Base-by-base conservation (phyloP, 2,888 invertebrate genomes). In the Siphonodentalium dalli region DNA sequence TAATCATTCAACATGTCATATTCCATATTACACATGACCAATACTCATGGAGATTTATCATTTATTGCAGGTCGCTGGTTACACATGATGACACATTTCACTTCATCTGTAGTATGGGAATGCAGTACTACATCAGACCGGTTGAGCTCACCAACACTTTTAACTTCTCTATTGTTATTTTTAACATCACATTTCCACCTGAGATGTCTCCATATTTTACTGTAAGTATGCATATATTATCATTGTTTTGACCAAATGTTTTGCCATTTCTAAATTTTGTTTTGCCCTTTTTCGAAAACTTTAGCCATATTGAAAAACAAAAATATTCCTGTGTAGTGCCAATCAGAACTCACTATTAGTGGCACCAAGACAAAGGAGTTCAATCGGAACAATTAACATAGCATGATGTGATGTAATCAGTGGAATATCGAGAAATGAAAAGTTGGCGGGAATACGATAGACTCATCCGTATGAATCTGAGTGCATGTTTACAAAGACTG, bases 61-160 rank as follows among this genome's bases (percentile, higher is more conserved):
- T 51, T 29, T 50, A 33, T 71, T 71, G 29, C 74, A 84, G 84
- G 63, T 82, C 82, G 27, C 68, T 84, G 54, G 75, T 75, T 15
- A 82, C 82, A 64, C 79, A 82, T 59, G 62, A 69, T 44, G 81
- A 81, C 61, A 79, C 74, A 50, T 80, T 82, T 29, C 71, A 79
- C 57, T 85, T 83, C 71, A 82, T 80, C 69, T 75, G 81, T 54
- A 77, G 78, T 21, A 72, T 75, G 50, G 64, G 60, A 23, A 44
- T 68, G 38, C 68, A 71, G 51, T 76, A 79, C 57, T 58, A 71
- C 35, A 75, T 70, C 20, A 72, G 89, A 55, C 84, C 85, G 66
- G 84, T 90, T 63, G 83, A 84, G 45, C 84, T 91, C 55, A 86
- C 87, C 47, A 93, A 92, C 82, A 87, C 87, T 68, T 91, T 90